Percentiles rank a stretch among this genome's conserved stretches.
Conservation (phyloP, 2,888 invertebrate genomes). For the Drosophila tanythrix region DNA sequence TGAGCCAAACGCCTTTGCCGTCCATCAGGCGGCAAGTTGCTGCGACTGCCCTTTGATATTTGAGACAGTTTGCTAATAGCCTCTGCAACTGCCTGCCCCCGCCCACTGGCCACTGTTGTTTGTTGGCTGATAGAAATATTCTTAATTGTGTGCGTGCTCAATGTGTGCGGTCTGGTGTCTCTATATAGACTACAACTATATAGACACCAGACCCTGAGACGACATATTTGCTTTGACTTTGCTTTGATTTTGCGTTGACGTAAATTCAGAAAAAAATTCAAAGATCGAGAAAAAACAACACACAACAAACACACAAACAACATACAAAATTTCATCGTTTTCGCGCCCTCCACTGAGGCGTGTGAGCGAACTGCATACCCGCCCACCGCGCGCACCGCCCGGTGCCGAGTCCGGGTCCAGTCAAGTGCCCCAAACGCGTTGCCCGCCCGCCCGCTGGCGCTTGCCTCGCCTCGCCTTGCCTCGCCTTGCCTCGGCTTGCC, state of each 20-base stretch:
- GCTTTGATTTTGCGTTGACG: conserved; percentile 79
- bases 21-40: conserved; percentile 17
- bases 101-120: neutral
- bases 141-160: conserved; percentile 66
- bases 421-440: conserved; percentile 52
- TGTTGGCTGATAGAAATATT: conserved; percentile 69
- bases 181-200: conserved; percentile 21
- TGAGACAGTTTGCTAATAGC: conserved; percentile 81
- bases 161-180: conserved; percentile 71
- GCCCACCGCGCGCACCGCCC: neutral
- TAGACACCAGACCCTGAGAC: conserved; percentile 51
- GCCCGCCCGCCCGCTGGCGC: conserved; percentile 44
- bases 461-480: conserved; percentile 8
- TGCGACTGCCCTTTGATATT: conserved; percentile 77
- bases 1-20: conserved; percentile 11
- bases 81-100: conserved; percentile 19
- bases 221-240: conserved; percentile 68
- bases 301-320: conserved; percentile 5
- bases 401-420: conserved; percentile 34
- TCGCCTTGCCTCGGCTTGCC: conserved; percentile 24
- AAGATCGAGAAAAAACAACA: conserved; percentile 15
- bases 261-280: conserved; percentile 48
- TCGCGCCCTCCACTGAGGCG: conserved; percentile 32
- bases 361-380: conserved; percentile 25
- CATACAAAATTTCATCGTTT: conserved; percentile 9